Evolutionary conservation across 2,888 invertebrate genomes (phyloP).

Genomic region (Habroteleia sp.): DNA sequence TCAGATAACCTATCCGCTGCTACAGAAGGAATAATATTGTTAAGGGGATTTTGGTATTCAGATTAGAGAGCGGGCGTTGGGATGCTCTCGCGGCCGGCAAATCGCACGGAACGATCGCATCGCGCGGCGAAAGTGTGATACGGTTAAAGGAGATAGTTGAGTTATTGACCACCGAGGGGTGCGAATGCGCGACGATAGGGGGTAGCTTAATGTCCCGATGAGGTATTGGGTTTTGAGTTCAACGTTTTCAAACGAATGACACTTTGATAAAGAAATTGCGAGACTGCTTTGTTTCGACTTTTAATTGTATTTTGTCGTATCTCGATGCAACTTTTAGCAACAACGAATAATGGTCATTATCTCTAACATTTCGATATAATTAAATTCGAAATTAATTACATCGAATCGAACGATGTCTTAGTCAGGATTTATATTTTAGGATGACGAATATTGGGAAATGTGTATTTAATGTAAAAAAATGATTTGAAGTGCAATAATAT

Average conservation of each 20-base stretch:
- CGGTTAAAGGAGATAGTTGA: slow-evolving; percentile 44
- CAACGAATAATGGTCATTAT: no score
- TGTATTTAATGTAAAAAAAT: no score
- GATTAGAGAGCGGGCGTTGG: slow-evolving; percentile 8
- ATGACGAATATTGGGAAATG: no score
- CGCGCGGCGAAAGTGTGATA: slow-evolving; percentile 34
- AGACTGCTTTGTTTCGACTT: background rate
- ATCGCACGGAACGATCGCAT: slow-evolving; percentile 24
- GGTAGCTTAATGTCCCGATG: slow-evolving; percentile 14
- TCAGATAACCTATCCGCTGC: slow-evolving; percentile 33
- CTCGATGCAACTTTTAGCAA: no score
- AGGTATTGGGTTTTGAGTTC: slow-evolving; percentile 13
- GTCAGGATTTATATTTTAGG: no score
- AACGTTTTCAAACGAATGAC: slow-evolving; percentile 1
- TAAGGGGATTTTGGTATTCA: slow-evolving; percentile 43
- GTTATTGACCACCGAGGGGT: slow-evolving; percentile 35
- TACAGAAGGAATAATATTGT: slow-evolving; percentile 40
- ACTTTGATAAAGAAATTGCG: background rate
- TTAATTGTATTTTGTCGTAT: no score
- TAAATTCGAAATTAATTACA: no score
- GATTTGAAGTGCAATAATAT: no score
- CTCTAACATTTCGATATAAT: no score
- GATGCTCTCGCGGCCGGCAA: slow-evolving; percentile 20
- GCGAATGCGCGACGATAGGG: background rate
- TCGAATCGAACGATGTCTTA: no score